Conservation (phyloP, 2,888 invertebrate species). For the Colostygia pectinataria region DNA sequence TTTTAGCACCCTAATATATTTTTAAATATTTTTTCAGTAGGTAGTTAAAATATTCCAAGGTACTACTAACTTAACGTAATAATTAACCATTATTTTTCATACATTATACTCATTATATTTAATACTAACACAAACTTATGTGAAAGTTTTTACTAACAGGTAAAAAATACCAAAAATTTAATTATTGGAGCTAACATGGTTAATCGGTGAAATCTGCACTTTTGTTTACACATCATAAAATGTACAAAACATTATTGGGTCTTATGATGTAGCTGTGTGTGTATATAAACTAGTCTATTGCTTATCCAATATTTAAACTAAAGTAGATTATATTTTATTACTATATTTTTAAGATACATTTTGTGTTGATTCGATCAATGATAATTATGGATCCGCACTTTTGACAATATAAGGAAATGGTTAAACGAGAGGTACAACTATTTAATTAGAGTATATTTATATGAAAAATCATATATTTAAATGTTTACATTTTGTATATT, state of each 20-base stretch:
- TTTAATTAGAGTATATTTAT: conserved; percentile 53
- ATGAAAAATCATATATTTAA: conserved; percentile 40
- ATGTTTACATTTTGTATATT: conserved; percentile 43
- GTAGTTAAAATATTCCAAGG: conserved; percentile 25
- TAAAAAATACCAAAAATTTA: conserved; percentile 14
- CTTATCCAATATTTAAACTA: conserved; percentile 43
- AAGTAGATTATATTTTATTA: conserved; percentile 40
- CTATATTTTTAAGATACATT: conserved; percentile 38
- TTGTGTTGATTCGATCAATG: conserved; percentile 50
- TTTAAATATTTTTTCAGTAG: conserved; percentile 6
- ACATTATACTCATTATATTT: conserved; percentile 21
- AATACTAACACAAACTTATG: conserved; percentile 29
- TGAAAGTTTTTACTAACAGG: conserved; percentile 24
- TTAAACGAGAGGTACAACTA: conserved; percentile 63
- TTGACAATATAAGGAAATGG: conserved; percentile 62
- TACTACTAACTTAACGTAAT: conserved; percentile 29
- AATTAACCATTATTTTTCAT: conserved; percentile 17
- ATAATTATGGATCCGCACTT: conserved; percentile 47
- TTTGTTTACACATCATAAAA: conserved; percentile 28
- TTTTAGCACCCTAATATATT: conserved; percentile 18
- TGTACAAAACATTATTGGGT: conserved; percentile 39
- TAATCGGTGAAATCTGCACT: conserved; percentile 51
- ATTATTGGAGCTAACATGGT: conserved; percentile 36
- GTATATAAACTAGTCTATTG: conserved; percentile 56
- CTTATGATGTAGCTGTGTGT: conserved; percentile 42